Evolutionary conservation across 2,888 invertebrate species (phyloP), one percentile per base, ranked within the genome.

Genomic region (Alsophila aescularia): DNA sequence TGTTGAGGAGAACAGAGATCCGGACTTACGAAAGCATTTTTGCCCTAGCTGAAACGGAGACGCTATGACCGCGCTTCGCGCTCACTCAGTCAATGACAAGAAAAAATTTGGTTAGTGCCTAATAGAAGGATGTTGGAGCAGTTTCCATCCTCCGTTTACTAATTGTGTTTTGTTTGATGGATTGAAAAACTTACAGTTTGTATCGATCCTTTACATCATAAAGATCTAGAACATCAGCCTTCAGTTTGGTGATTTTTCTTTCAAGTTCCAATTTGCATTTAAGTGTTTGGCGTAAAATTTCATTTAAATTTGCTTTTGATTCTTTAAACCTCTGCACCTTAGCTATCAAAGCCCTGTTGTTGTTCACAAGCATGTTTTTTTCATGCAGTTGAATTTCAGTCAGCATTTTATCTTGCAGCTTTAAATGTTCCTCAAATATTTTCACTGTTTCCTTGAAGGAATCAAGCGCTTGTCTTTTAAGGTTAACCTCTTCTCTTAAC

Each of bases 371-470:
- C 72, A 95, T 95, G 80, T 85, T 94, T 66, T 95, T 94, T 88
- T 98, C 98, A 81, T 97, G 96, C 1, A 96, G 95, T 69, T 96
- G 95, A 0, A 96, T 96, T 81, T 97, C 96, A 52, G 93, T 93
- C 67, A 95, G 94, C 83, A 94, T 95, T 68, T 94, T 94, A 64
- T 96, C 96, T 73, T 98, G 96, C 12, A 97, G 88, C 72, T 95
- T 94, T 47, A 97, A 94, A 83, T 99, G 98, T 64, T 97, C 97
- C 77, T 97, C 95, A 83, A 98, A 97, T 85, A 98, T 96, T 74
- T 94, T 94, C 7, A 98, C 95, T 0, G 98, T 96, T 86, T 98
- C 97, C 65, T 94, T 94, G 77, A 98, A 97, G 14, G 98, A 98
- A 75, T 96, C 97, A 47, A 98, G 92, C 1, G 98, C 97, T 81